Evolutionary conservation across 2,113 vertebrate genomes (phyloP), one percentile per base, ranked within the genome.

Genomic region (Hiodon tergisus): DNA sequence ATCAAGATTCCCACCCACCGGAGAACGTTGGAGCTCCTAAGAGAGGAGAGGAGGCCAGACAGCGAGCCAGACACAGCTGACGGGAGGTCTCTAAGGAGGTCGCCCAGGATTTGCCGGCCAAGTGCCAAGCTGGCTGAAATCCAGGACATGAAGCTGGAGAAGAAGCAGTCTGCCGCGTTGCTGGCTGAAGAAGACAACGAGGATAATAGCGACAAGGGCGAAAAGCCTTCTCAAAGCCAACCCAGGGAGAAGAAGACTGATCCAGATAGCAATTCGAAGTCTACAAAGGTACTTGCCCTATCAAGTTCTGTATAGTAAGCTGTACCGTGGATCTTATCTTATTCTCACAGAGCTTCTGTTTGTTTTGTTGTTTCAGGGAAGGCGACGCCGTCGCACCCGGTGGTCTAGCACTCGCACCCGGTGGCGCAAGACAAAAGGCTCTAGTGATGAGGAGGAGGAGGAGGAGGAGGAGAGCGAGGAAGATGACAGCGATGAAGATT

Each of bases 71-170:
- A 96, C 54, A 77, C 89, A 0, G 88, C 84, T 14, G 69, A 86
- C 0, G 93, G 91, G 2, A 87, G 90, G 48, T 94, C 93, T 0
- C 88, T 99, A 1, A 87, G 97, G 63, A 87, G 97, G 0, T 98
- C 96, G 0, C 94, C 96, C 0, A 92, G 97, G 78, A 99, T 98
- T 82, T 98, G 94, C 57, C 93, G 94, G 59, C 97, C 95, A 0
- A 94, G 94, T 0, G 85, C 89, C 0, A 98, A 97, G 85, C 81
- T 87, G 0, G 94, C 91, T 0, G 95, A 97, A 79, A 93, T 93
- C 76, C 90, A 92, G 47, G 94, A 95, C 81, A 92, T 90, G 81
- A 97, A 93, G 80, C 61, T 81, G 3, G 95, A 98, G 71, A 95
- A 92, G 75, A 89, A 90, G 54, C 89, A 86, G 74, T 31, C 61